Conservation (phyloP, 2,113 vertebrate genomes). For the Coregonus clupeaformis region DNA sequence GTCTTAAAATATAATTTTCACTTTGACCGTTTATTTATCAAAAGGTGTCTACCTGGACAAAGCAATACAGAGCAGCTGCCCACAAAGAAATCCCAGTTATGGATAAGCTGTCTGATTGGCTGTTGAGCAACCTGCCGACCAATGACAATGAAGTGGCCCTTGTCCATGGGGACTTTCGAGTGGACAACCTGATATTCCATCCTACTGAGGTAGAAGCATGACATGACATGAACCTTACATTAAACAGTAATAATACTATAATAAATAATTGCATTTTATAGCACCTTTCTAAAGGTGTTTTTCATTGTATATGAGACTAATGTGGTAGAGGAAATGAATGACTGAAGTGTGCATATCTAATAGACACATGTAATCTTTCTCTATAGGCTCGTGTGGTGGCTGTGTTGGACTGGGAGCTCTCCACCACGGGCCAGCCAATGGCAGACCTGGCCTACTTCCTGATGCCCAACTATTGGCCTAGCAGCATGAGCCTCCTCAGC, state of each 20-base stretch:
- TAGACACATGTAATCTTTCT: constrained; percentile 1
- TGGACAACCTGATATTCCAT: constrained; percentile 92
- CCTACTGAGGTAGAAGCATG: constrained; percentile 83
- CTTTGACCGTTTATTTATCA: neutral
- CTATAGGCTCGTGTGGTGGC: constrained; percentile 83
- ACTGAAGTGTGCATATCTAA: neutral
- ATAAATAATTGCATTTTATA: too few species aligned
- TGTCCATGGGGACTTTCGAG: constrained; percentile 88
- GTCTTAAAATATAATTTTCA: neutral
- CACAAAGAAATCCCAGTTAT: constrained; percentile 83
- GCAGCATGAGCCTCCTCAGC: constrained; percentile 33
- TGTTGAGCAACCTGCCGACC: constrained; percentile 81
- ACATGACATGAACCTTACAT: too few species aligned
- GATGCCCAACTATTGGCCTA: constrained; percentile 78
- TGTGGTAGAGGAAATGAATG: too few species aligned
- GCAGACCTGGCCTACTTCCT: constrained; percentile 83
- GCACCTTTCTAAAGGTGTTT: too few species aligned
- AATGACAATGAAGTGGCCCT: constrained; percentile 79
- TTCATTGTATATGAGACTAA: too few species aligned
- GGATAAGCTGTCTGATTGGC: constrained; percentile 83
- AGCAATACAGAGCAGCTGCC: constrained; percentile 83
- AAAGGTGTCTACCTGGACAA: constrained; percentile 90
- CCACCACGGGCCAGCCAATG: constrained; percentile 87
- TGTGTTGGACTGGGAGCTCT: constrained; percentile 87
- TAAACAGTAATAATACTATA: too few species aligned